Evolutionary conservation across 2,113 vertebrate species (phyloP).

Genomic region (Sceloporus undulatus): DNA sequence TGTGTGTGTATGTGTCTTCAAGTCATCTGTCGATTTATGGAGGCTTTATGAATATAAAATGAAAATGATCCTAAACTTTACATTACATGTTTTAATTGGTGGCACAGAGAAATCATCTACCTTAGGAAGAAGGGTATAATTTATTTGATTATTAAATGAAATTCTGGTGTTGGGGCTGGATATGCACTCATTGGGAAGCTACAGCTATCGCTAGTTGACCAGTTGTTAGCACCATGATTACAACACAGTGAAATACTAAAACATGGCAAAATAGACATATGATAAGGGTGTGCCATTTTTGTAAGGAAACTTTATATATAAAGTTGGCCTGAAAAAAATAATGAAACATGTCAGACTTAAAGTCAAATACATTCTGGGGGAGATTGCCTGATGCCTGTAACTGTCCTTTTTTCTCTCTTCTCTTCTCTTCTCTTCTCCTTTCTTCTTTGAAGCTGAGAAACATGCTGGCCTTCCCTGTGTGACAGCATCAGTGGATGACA

Average conservation of each 20-base stretch:
- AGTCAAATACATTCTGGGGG: not conserved
- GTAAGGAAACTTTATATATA: not conserved
- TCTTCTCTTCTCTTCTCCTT: too few relatives aligned
- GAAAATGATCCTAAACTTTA: not conserved
- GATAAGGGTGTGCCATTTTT: not conserved
- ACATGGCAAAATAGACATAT: not conserved
- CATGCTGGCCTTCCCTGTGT: conserved; percentile 84
- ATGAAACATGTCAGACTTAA: not conserved
- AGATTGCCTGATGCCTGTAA: conserved; percentile 9
- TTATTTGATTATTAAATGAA: too few relatives aligned
- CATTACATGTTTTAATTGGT: too few relatives aligned
- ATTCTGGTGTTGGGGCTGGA: too few relatives aligned
- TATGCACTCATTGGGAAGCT: not conserved
- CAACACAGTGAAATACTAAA: not conserved
- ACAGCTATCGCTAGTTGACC: not conserved
- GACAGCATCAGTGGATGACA: conserved; percentile 85
- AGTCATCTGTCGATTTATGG: too few relatives aligned
- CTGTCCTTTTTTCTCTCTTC: not conserved
- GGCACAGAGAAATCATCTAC: too few relatives aligned
- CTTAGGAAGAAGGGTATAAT: too few relatives aligned
- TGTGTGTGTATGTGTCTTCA: not conserved
- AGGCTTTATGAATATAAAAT: not conserved
- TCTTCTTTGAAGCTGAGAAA: conserved; percentile 80
- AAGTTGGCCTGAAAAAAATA: not conserved
- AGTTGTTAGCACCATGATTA: not conserved